These are phyloP conservation scores for Adelphocoris suturalis DNA, from an alignment of 2,888 invertebrate genomes.

Conservation along the genomic window DNA sequence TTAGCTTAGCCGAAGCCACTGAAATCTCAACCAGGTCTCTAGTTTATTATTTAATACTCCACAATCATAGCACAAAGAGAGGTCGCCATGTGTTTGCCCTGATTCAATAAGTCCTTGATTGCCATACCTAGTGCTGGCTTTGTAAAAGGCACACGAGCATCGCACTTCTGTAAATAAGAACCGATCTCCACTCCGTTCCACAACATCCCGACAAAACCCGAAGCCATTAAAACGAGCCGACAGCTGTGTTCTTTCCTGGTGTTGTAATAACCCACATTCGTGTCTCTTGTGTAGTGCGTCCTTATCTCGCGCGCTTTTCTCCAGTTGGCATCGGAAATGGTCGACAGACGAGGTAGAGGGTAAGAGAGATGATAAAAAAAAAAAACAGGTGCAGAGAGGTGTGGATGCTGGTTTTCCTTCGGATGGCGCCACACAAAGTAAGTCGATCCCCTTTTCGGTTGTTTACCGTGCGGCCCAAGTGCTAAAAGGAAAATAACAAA, in stretches of 20 bases:
- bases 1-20: too few relatives aligned
- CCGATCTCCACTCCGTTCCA: too few relatives aligned
- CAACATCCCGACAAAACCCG: too few relatives aligned
- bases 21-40: too few relatives aligned
- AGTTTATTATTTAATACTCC: too few relatives aligned
- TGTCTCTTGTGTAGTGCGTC: background rate
- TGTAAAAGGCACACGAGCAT: too few relatives aligned
- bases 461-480: conserved; percentile 39
- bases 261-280: conserved; percentile 15
- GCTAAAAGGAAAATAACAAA: conserved; percentile 42
- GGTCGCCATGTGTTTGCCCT: too few relatives aligned
- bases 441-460: conserved; percentile 36
- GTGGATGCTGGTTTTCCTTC: conserved; percentile 23
- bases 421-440: conserved; percentile 23
- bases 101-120: too few relatives aligned
- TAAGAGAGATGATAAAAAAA: background rate
- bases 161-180: too few relatives aligned
- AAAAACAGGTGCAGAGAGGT: conserved; percentile 29
- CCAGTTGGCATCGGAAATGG: background rate
- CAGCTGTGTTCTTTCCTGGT: background rate
- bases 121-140: too few relatives aligned
- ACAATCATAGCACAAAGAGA: too few relatives aligned
- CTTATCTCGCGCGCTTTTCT: background rate
- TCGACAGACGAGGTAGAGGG: background rate
- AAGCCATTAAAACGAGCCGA: too few relatives aligned